Evolutionary conservation across 1,140 invertebrate species (phyloP), one percentile per base, ranked within the genome.

Genomic region (Diuraphis noxia): DNA sequence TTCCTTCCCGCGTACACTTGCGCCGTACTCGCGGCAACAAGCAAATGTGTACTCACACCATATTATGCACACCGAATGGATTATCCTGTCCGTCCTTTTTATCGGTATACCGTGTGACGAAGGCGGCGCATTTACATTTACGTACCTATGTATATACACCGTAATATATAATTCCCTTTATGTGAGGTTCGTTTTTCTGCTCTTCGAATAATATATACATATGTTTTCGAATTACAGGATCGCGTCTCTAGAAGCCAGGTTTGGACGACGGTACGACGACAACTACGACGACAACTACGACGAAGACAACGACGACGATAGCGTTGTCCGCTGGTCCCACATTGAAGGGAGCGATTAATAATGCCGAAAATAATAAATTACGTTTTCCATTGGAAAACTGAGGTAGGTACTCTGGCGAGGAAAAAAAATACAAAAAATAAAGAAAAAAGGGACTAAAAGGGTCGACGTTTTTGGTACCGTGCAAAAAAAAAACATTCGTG

Each of bases 321-420:
- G 13, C 25, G 1, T 30, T 19, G 21, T 41, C 25, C 38, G 36
- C 13, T 30, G 81, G 25, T 34, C 30, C 23, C 38, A 10, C 36
- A 40, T 23, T 21, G 40, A 25, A 43, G 23, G 17, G 41, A 43
- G 6, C 49, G 38, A 56, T 87, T 87, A 52, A 87, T 87, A 87
- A 87, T 25, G 85, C 23, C 23, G 36, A 87, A 56, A 38, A 87
- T 87, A 87, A 87, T 87, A 87, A 87, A 87, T 87, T 86, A 25
- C 41, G 36, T 56, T 87, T 41, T 30, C 36, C 10, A 13, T 2
- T 17, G 46, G 36, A 6, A n/a, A 34, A 34, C n/a, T n/a, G n/a
- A 19, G 84, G 41, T 40, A 85, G 30, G 30, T 84, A n/a, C 23
- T 7, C 30, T 41, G 25, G 9, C 10, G 13, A 4, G n/a, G 46